phyloP scores from a whole-genome alignment of 2,888 invertebrate species.

The Aphodius granarius region DNA sequence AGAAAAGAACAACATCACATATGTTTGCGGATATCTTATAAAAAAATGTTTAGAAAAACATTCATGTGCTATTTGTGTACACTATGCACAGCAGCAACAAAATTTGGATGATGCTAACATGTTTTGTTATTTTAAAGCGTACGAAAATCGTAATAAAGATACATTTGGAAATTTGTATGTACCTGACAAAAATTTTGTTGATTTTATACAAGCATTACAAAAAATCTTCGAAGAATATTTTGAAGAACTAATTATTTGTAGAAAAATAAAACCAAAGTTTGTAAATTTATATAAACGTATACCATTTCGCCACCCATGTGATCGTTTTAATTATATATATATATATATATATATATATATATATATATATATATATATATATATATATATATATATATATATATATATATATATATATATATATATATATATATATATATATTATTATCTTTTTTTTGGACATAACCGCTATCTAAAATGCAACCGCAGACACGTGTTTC shows the following conservation, averaged over 20 bases:
- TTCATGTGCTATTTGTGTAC: constrained; percentile 13
- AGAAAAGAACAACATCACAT: constrained; percentile 16
- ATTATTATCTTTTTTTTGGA: no score
- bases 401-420: no score
- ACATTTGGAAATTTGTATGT: constrained; percentile 24
- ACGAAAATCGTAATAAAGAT: constrained; percentile 6
- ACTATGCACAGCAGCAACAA: constrained; percentile 17
- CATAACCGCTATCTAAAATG: no score
- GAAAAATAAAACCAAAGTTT: no score
- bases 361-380: no score
- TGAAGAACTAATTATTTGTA: neutral
- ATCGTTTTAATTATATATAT: neutral
- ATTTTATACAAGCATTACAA: constrained; percentile 18
- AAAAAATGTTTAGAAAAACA: constrained; percentile 25
- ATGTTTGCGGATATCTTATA: constrained; percentile 21
- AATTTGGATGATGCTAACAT: constrained; percentile 19
- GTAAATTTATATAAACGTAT: no score
- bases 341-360: no score
- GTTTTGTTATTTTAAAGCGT: constrained; percentile 20
- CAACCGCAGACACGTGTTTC: no score
- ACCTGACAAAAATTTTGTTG: constrained; percentile 24
- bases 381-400: no score
- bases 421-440: neutral
- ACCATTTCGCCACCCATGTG: no score
- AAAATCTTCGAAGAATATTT: constrained; percentile 16